Evolutionary conservation across 1,140 invertebrate species (phyloP).

Genomic region (Orchesella cincta): DNA sequence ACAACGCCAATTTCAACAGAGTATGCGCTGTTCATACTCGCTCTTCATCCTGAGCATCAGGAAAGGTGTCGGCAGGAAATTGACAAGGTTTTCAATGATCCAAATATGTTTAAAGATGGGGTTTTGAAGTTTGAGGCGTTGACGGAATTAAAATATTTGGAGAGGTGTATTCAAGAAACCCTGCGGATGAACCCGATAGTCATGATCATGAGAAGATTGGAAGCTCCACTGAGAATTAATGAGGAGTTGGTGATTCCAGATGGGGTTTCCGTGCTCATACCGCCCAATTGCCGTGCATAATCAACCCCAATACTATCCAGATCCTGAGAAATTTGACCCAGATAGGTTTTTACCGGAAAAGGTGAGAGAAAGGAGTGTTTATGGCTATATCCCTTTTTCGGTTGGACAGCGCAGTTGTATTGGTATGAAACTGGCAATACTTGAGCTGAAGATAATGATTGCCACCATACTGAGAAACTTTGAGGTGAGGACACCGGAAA

Average conservation of each 20-base stretch:
- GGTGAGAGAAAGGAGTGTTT: constrained; percentile 58
- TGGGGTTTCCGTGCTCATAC: constrained; percentile 56
- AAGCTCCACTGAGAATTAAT: background rate
- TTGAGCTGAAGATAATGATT: constrained; percentile 60
- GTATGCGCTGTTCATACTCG: constrained; percentile 62
- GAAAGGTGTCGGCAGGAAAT: constrained; percentile 67
- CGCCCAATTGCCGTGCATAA: constrained; percentile 65
- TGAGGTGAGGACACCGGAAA: background rate
- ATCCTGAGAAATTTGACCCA: constrained; percentile 74
- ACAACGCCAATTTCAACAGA: constrained; percentile 65
- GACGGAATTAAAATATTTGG: background rate
- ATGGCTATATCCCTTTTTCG: constrained; percentile 77
- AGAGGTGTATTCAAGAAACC: background rate
- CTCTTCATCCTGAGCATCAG: constrained; percentile 62
- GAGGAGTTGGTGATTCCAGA: constrained; percentile 52
- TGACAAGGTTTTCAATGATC: constrained; percentile 58
- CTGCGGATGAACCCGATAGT: background rate
- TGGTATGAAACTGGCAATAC: constrained; percentile 65
- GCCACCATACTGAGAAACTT: constrained; percentile 58
- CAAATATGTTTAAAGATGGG: background rate
- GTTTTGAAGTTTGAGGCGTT: background rate
- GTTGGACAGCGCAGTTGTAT: constrained; percentile 83
- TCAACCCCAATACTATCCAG: constrained; percentile 68
- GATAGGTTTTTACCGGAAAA: constrained; percentile 71
- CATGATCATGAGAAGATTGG: background rate